Evolutionary conservation across 2,888 invertebrate species (phyloP).

Genomic region (Trissonchulus latispiculum): DNA sequence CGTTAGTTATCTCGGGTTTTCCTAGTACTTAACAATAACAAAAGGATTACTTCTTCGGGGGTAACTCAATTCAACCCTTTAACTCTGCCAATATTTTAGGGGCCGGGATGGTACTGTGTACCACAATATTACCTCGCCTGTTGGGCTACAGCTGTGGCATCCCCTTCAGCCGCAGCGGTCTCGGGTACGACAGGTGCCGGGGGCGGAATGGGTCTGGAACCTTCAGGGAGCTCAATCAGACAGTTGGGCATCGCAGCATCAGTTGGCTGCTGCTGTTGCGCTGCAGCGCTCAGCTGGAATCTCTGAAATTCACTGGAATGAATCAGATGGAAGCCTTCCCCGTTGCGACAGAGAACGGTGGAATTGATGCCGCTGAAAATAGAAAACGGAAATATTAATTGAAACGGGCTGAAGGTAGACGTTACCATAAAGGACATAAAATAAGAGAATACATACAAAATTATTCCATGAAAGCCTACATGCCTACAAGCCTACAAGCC

Average conservation of each 20-base stretch:
- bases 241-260: no score
- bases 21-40: no score
- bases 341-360: conserved; percentile 20
- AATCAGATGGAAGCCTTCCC: conserved; percentile 21
- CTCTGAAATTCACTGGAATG: conserved; percentile 22
- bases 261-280: background rate
- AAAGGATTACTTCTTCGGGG: no score
- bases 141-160: background rate
- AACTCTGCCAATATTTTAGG: no score
- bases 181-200: background rate
- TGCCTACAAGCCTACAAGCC: no score
- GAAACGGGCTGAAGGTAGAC: no score
- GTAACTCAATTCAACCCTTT: no score
- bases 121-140: conserved; percentile 4
- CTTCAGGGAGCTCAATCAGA: conserved; percentile 19
- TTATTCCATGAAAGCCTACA: no score
- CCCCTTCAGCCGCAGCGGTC: background rate
- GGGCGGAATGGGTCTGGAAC: conserved; percentile 11
- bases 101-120: background rate
- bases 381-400: no score
- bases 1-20: no score
- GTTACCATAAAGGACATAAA: no score
- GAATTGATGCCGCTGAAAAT: conserved; percentile 19
- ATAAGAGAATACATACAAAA: no score
- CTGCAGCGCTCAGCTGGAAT: conserved; percentile 11